A percentile compares a stretch with the other conserved stretches of the same genome.
phyloP scores from a whole-genome alignment of 2,797 vertebrate genomes.

The Prionace glauca region DNA sequence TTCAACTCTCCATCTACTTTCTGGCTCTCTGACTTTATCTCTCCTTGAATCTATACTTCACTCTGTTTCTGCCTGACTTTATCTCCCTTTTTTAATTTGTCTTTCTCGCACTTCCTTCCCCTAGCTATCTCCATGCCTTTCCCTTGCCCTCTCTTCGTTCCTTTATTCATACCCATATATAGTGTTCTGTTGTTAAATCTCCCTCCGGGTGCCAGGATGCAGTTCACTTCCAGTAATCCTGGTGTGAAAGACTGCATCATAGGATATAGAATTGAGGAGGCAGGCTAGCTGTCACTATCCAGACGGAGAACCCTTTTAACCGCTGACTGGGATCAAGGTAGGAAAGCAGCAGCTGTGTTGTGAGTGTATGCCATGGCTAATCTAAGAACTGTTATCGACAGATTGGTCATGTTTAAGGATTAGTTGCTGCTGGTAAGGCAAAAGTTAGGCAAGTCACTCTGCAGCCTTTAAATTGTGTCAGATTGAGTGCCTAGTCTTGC shows the following conservation, averaged over 20 bases:
- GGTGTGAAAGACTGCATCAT: neutral
- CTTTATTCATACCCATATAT: constrained; percentile 12
- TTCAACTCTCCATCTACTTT: neutral
- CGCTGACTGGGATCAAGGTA: neutral
- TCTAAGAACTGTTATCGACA: neutral
- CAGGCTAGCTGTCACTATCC: neutral
- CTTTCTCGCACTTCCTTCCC: neutral
- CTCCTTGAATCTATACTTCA: too few species aligned
- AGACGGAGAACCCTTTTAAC: neutral
- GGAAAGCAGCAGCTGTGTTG: neutral
- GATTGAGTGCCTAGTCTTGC: neutral
- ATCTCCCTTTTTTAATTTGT: neutral
- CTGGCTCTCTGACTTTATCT: neutral
- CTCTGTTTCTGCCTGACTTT: neutral
- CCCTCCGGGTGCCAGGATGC: neutral
- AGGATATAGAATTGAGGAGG: neutral
- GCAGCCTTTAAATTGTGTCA: neutral
- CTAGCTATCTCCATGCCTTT: neutral
- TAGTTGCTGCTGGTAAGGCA: neutral
- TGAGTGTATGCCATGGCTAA: neutral
- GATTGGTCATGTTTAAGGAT: neutral
- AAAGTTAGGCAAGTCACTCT: neutral
- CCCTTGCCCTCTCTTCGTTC: neutral
- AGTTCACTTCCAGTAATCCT: neutral
- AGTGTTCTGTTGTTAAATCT: neutral